phyloP scores from a whole-genome alignment of 2,888 invertebrate genomes.

The Crepidodera aurea region DNA sequence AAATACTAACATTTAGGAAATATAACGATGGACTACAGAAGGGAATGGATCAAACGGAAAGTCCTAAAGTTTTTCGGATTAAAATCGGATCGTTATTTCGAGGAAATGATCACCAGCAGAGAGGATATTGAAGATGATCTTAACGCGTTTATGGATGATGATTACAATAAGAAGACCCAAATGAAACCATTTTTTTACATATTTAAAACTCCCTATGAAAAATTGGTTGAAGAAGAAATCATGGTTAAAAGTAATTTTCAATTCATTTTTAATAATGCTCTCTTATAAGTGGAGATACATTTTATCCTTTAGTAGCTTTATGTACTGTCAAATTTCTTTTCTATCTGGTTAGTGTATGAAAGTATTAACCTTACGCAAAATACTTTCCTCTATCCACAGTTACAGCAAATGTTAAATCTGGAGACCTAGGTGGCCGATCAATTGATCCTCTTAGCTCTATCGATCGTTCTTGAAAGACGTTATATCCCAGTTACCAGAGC shows the following conservation, averaged over 20 bases:
- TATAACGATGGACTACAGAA: conserved; percentile 64
- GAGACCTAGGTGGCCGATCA: no score
- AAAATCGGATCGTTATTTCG: conserved; percentile 66
- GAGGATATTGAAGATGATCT: conserved; percentile 66
- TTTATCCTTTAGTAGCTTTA: background rate
- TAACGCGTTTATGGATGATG: conserved; percentile 65
- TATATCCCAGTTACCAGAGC: no score
- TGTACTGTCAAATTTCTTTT: background rate
- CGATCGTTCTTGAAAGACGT: no score
- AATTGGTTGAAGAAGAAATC: conserved; percentile 78
- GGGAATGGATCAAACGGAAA: conserved; percentile 75
- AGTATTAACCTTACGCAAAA: background rate
- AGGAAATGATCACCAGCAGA: conserved; percentile 65
- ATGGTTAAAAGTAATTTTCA: conserved; percentile 70
- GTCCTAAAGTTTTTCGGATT: conserved; percentile 68
- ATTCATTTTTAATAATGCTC: conserved; percentile 43
- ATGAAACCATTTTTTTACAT: conserved; percentile 71
- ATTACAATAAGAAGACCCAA: conserved; percentile 62
- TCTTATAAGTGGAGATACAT: background rate
- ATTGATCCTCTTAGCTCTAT: no score
- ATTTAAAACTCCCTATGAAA: conserved; percentile 75
- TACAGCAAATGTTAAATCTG: no score
- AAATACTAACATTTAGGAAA: background rate
- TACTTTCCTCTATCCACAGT: no score
- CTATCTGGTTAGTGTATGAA: background rate